Percentiles rank a stretch among this genome's conserved stretches.
These are phyloP conservation scores for Pseudochirops corinnae DNA, from an alignment of 2,797 vertebrate genomes.

Conservation along the genomic window DNA sequence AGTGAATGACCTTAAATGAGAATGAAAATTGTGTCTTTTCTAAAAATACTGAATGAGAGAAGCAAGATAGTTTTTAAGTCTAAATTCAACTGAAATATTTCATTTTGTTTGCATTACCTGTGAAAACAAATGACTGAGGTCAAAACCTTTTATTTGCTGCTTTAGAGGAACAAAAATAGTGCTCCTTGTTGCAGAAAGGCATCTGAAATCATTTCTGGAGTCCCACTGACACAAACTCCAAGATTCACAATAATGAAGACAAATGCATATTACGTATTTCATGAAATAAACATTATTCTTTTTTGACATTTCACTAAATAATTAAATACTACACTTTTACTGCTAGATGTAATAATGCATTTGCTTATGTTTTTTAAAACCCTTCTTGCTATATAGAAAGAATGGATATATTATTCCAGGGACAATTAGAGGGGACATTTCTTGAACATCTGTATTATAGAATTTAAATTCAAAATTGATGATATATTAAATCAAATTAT, in stretches of 20 bases:
- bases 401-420: neutral
- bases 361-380: conserved; percentile 22
- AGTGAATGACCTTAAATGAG: conserved; percentile 2
- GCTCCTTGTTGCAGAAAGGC: conserved; percentile 23
- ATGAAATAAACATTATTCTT: conserved; percentile 8
- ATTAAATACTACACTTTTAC: conserved; percentile 45
- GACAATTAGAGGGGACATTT: conserved; percentile 49
- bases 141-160: conserved; percentile 11
- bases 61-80: conserved; percentile 15
- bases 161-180: conserved; percentile 34
- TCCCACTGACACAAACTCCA: neutral
- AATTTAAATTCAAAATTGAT: conserved; percentile 26
- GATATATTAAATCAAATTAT: neutral
- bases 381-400: neutral
- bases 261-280: conserved; percentile 16
- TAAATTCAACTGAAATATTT: conserved; percentile 38
- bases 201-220: conserved; percentile 22
- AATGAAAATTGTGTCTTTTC: conserved; percentile 32
- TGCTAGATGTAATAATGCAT: neutral
- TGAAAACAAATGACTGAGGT: conserved; percentile 31
- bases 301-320: conserved; percentile 49
- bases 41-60: conserved; percentile 1
- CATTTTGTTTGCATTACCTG: conserved; percentile 38
- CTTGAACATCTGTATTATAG: neutral
- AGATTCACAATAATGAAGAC: conserved; percentile 32